Evolutionary conservation across 2,113 vertebrate genomes (phyloP).

Genomic region (Phocoena sinus): DNA sequence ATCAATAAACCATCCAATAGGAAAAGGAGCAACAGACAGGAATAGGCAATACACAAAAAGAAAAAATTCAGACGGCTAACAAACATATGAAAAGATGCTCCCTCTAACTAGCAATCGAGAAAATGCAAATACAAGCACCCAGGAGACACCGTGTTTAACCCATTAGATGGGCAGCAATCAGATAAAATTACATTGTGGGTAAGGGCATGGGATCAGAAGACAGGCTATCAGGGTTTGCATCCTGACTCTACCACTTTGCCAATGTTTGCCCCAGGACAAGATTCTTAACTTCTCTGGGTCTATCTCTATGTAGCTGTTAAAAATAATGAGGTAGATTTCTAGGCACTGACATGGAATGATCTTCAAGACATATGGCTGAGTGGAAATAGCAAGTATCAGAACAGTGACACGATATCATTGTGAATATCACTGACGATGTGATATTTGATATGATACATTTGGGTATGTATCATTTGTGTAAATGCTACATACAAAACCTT

Average conservation of each 20-base stretch:
- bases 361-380: background rate
- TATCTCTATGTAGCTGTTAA: background rate
- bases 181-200: fast-evolving
- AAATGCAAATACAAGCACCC: background rate
- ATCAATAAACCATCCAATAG: background rate
- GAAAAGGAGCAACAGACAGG: background rate
- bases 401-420: background rate
- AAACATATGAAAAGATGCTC: background rate
- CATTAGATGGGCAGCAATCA: too few relatives aligned
- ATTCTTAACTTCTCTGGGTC: background rate
- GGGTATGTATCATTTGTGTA: background rate
- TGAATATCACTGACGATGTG: background rate
- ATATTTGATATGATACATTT: background rate
- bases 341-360: background rate
- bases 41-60: background rate
- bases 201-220: background rate
- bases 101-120: background rate
- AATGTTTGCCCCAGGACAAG: background rate
- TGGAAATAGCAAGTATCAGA: background rate
- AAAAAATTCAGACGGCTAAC: background rate
- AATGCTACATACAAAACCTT: background rate
- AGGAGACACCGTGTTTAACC: background rate
- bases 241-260: background rate
- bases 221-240: background rate
- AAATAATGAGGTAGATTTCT: slow-evolving; percentile 3